Base-by-base conservation (phyloP, 2,113 vertebrate genomes). In the Halcyon malimbica region DNA sequence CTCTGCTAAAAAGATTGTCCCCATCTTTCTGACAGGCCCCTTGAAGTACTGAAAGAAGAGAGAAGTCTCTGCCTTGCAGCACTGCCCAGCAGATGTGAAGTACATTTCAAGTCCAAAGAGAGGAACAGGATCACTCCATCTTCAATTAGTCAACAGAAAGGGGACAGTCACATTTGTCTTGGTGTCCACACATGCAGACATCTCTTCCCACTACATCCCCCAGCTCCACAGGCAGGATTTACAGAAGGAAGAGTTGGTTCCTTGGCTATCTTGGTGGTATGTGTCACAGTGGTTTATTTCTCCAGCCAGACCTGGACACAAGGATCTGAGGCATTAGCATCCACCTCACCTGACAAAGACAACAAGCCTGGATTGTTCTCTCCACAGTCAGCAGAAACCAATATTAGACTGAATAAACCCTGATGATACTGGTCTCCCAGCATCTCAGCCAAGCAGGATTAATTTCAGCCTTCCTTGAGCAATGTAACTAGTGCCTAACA, bases 181-280 rank as follows among this genome's bases (percentile, higher is more conserved):
- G 1, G 14, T 21, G 18, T 41, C 31, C 0, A 0, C 14, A 56
- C 31, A 13, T 6, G 26, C 41, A 62, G 50, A 31, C 9, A 18
- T 31, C 16, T 31, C 16, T 6, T 75, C 44, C 56, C 23, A 25
- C 28, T 65, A n/a, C 9, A 46, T 15, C 5, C 8, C 16, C 20
- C 48, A 63, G 17, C 24, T 24, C 51, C 31, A 23, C 6, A 41
- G 21, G 26, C 0, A 0, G 59, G 53, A 59, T 59, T 92, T 41
- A 46, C 10, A 90, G 42, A 59, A 14, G 17, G 35, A 69, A 83
- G 33, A 3, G 4, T 15, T 42, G 33, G 18, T 46, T 51, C 37
- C 53, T 46, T 44, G 10, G 25, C 21, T 67, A 50, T 23, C n/a
- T 24, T 60, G 37, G 37, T 65, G 82, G 44, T 46, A 19, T 19